phyloP scores from a whole-genome alignment of 2,888 invertebrate species.

The Helleia helle region DNA sequence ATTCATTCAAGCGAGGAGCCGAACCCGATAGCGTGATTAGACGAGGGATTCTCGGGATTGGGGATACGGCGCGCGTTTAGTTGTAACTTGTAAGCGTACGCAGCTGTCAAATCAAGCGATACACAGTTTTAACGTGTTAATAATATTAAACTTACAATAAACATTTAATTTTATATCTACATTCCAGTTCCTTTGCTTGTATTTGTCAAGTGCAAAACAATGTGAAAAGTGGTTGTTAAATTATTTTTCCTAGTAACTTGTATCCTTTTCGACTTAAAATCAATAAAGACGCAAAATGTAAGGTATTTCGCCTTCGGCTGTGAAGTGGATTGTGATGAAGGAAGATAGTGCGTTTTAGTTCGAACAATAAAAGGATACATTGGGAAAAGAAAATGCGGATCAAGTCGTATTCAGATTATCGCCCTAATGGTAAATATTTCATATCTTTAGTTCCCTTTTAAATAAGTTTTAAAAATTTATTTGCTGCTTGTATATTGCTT shows the following conservation, averaged over 20 bases:
- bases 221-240: constrained; percentile 75
- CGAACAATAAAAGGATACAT: constrained; percentile 70
- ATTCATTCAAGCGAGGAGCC: constrained; percentile 55
- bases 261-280: constrained; percentile 65
- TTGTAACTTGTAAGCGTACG: constrained; percentile 30
- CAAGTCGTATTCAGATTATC: constrained; percentile 61
- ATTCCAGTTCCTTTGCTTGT: constrained; percentile 71
- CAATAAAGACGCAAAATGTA: constrained; percentile 58
- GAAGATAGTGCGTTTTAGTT: constrained; percentile 48
- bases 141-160: too few relatives aligned
- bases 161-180: constrained; percentile 16
- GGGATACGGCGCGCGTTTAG: constrained; percentile 21
- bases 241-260: constrained; percentile 62
- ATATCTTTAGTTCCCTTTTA: too few relatives aligned
- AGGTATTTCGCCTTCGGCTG: constrained; percentile 42
- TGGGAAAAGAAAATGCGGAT: constrained; percentile 73
- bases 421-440: constrained; percentile 68
- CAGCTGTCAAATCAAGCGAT: constrained; percentile 70
- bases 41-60: constrained; percentile 59
- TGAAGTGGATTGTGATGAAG: constrained; percentile 62
- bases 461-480: too few relatives aligned
- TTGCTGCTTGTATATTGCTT: too few relatives aligned
- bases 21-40: constrained; percentile 51
- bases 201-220: constrained; percentile 72
- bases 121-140: constrained; percentile 25